Evolutionary conservation across 2,797 vertebrate species (phyloP), one percentile per base, ranked within the genome.

Genomic region (Lindbergichthys nudifrons): DNA sequence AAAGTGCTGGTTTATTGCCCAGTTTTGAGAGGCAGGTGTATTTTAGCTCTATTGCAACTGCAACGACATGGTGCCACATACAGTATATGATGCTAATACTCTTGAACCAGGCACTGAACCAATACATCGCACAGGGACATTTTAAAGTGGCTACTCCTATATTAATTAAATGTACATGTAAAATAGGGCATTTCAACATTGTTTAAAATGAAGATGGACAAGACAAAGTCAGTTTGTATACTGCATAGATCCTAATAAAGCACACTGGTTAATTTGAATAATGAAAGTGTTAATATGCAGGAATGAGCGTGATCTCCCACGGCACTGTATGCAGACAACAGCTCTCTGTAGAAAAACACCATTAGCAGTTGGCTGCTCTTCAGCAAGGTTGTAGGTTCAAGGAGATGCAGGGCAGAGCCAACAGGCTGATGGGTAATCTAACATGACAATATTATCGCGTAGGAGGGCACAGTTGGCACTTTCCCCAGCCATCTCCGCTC

Each of bases 341-440:
- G 70, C 65, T 62, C 81, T 81, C 59, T 65, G 80, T 74, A 63
- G 73, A 77, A 77, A 91, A 89, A 90, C 76, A 87, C 86, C 82
- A 91, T 94, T 92, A 92, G 82, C 82, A 79, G 60, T 90, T 92
- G 89, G 88, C 85, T 81, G 81, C 84, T 79, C 84, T 89, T 92
- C 93, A 92, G 88, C 85, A 65, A 89, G 91, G 90, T 83, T 77
- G 81, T 88, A 69, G 83, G 88, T 92, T 91, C 90, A 91, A 91
- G 89, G 85, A 86, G 88, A 87, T 75, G 75, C 48, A 77, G 79
- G 77, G 71, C 90, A 93, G 92, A 91, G 95, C 91, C 84, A 93
- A 87, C 89, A 91, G 85, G 92, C 88, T 68, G 83, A 87, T 91
- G 85, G 90, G 93, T 95, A 95, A 95, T 95, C 87, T 92, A 94